Conservation (phyloP, 2,888 invertebrate genomes). For the Leptopilina drosophilae region DNA sequence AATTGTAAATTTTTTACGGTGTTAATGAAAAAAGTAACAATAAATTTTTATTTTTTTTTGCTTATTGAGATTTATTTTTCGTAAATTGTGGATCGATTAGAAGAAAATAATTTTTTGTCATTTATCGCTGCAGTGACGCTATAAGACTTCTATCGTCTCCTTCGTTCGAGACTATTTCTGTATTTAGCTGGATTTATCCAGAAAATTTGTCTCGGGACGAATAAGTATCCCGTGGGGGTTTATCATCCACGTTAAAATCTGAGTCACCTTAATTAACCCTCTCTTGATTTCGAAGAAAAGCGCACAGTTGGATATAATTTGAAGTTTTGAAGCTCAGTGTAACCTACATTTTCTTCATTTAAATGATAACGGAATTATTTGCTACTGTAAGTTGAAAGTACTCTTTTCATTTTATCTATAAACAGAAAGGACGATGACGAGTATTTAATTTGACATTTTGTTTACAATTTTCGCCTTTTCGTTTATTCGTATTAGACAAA, state of each 20-base stretch:
- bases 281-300: conserved; percentile 29
- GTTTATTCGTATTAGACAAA: too few species aligned
- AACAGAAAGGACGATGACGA: too few species aligned
- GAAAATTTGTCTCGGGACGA: conserved; percentile 14
- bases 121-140: not conserved
- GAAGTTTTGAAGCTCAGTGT: not conserved
- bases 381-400: not conserved
- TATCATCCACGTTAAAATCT: conserved; percentile 24
- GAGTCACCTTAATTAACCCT: conserved; percentile 32
- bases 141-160: not conserved
- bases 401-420: not conserved
- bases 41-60: too few species aligned
- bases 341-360: conserved; percentile 3
- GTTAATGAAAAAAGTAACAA: too few species aligned
- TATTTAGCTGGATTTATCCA: conserved; percentile 16
- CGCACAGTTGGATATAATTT: not conserved
- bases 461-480: too few species aligned
- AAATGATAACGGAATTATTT: not conserved
- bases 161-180: not conserved
- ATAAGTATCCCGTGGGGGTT: conserved; percentile 5
- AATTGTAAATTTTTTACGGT: too few species aligned
- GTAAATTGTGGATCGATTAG: not conserved
- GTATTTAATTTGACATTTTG: too few species aligned
- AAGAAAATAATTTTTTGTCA: not conserved
- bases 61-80: too few species aligned